These are phyloP conservation scores for Venustoraphidia nigricollis DNA, from an alignment of 2,888 invertebrate genomes.

Conservation along the genomic window DNA sequence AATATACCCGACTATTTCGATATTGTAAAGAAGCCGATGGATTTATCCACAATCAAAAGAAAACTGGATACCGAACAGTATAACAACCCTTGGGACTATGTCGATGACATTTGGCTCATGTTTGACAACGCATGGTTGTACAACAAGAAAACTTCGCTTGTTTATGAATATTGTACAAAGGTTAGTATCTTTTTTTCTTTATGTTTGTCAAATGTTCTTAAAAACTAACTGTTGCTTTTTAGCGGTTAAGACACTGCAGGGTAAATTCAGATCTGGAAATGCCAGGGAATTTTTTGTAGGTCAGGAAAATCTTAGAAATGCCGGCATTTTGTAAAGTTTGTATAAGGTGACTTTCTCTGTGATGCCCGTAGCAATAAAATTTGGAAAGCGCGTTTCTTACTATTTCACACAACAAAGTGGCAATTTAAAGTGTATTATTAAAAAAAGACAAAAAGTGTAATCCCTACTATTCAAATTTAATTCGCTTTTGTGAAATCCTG, in stretches of 20 bases:
- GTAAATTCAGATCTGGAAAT: neutral
- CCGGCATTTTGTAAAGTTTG: too few relatives aligned
- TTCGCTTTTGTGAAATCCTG: neutral
- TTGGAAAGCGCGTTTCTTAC: too few relatives aligned
- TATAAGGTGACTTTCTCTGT: too few relatives aligned
- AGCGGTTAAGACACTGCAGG: too few relatives aligned
- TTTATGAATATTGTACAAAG: constrained; percentile 97
- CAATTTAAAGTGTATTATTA: too few relatives aligned
- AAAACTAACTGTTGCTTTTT: too few relatives aligned
- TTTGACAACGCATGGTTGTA: constrained; percentile 99
- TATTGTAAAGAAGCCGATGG: constrained; percentile 93
- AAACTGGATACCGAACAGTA: constrained; percentile 90
- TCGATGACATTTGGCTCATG: constrained; percentile 99
- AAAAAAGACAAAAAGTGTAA: too few relatives aligned
- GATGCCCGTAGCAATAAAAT: too few relatives aligned
- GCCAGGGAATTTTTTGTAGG: neutral
- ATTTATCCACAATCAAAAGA: constrained; percentile 84
- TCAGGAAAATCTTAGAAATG: too few relatives aligned
- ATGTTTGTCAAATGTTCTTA: neutral
- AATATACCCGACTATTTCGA: constrained; percentile 94
- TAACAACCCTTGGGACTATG: constrained; percentile 96
- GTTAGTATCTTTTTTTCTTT: constrained; percentile 35
- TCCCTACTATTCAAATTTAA: neutral
- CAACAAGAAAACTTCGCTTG: constrained; percentile 93
- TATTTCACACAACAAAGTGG: too few relatives aligned